Percentiles rank a stretch among this genome's conserved stretches.
Conservation (phyloP, 1,140 invertebrate species). For the Zaprionus africanus region DNA sequence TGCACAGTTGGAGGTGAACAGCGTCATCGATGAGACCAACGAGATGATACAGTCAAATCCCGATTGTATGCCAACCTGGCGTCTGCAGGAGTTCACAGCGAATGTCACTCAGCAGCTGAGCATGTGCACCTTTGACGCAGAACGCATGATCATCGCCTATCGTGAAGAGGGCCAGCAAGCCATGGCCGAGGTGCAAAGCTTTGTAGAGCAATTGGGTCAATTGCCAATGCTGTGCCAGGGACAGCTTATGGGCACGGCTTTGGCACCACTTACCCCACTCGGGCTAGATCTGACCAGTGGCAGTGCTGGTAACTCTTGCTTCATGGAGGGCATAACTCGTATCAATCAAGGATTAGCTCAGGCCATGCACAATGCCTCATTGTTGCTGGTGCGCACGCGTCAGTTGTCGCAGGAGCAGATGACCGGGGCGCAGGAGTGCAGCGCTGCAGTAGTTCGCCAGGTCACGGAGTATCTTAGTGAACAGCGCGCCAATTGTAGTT, state of each 20-base stretch:
- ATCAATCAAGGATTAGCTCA: conserved; percentile 59
- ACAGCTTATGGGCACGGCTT: conserved; percentile 13
- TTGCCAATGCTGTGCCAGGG: conserved; percentile 48
- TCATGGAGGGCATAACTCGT: conserved; percentile 52
- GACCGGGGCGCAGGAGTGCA: conserved; percentile 45
- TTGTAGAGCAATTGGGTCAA: conserved; percentile 58
- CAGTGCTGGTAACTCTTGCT: conserved; percentile 46
- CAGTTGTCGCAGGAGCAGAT: conserved; percentile 49
- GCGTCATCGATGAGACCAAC: conserved; percentile 58
- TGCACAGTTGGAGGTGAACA: conserved; percentile 52
- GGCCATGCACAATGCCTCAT: conserved; percentile 59
- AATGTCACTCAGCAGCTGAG: conserved; percentile 55
- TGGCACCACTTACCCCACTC: conserved; percentile 31
- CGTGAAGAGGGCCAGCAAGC: conserved; percentile 38
- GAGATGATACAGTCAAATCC: conserved; percentile 56
- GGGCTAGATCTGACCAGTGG: conserved; percentile 25
- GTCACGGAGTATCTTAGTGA: conserved; percentile 48
- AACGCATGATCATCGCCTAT: conserved; percentile 23
- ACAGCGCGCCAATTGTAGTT: conserved; percentile 52
- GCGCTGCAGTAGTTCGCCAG: conserved; percentile 41
- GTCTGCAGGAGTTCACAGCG: conserved; percentile 56
- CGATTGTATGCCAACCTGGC: conserved; percentile 60
- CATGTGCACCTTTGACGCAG: conserved; percentile 41
- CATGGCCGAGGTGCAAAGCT: conserved; percentile 40
- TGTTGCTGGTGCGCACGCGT: conserved; percentile 57